Percentiles rank a stretch among this genome's conserved stretches.
Conservation (phyloP, 1,140 invertebrate species). For the Drosophila takahashii region DNA sequence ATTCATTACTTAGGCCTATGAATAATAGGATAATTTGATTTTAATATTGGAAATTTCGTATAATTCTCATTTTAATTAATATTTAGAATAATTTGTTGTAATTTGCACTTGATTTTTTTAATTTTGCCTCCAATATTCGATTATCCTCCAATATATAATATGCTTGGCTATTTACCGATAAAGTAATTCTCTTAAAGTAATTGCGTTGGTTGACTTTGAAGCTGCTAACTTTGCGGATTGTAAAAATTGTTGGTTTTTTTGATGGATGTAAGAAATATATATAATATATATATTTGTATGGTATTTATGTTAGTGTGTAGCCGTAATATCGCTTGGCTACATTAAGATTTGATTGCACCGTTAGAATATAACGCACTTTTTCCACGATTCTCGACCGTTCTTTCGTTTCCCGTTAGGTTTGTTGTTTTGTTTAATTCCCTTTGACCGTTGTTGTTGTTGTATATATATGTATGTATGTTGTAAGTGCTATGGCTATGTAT, state of each 20-base stretch:
- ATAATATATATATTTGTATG: conserved; percentile 36
- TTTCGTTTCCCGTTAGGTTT: conserved; percentile 9
- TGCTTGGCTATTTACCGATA: conserved; percentile 31
- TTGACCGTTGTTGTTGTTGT: conserved; percentile 46
- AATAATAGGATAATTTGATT: conserved; percentile 51
- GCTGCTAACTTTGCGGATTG: conserved; percentile 52
- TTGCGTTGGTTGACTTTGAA: conserved; percentile 62
- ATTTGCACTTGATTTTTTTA: conserved; percentile 68
- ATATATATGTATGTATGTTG: conserved; percentile 26
- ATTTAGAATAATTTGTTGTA: conserved; percentile 44
- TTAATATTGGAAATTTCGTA: conserved; percentile 34
- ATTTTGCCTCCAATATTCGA: conserved; percentile 14
- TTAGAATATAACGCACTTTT: conserved; percentile 70
- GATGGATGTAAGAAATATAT: conserved; percentile 66
- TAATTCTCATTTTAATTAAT: conserved; percentile 15
- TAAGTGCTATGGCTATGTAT: conserved; percentile 52
- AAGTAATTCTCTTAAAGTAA: conserved; percentile 79
- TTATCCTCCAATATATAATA: conserved; percentile 18
- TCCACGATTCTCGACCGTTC: conserved; percentile 16
- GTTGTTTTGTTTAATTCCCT: conserved; percentile 2
- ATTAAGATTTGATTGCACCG: conserved; percentile 74
- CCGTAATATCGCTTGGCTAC: conserved; percentile 31
- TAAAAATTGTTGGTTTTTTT: conserved; percentile 38
- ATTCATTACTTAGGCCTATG: conserved; percentile 38
- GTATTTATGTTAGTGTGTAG: conserved; percentile 36